Base-by-base conservation (phyloP, 2,797 vertebrate genomes). In the Nothura maculosa region DNA sequence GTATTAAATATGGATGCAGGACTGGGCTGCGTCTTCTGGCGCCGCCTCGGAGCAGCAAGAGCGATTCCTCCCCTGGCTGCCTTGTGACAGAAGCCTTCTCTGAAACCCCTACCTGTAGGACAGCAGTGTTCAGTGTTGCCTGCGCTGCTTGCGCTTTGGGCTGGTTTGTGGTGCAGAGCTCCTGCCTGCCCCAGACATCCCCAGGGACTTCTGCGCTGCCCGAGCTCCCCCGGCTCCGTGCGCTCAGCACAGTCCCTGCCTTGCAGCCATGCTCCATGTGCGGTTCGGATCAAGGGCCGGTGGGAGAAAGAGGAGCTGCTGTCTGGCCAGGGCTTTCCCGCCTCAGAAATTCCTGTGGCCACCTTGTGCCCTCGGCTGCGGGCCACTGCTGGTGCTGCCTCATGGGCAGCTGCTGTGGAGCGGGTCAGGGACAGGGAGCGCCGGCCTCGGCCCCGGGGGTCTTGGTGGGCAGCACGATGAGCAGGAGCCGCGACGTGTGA, bases 131-230 rank as follows among this genome's bases (percentile, higher is more conserved):
- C 81, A 84, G 6, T n/a, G 67, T 82, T 66, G 66, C 14, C 64
- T 82, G 32, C 55, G 12, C 58, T 87, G 78, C 69, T 48, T 63
- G 42, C 20, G 4, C 80, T 47, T 61, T 28, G 30, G 90, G 72
- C 72, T 85, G 72, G 84, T 87, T 70, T 87, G 52, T 47, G 60
- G 47, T 84, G 42, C 22, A 54, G 61, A 17, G 14, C 25, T 48
- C 21, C 4, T 12, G 30, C 85, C 50, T 81, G 16, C 10, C 5
- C 2, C n/a, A 4, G 25, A 47, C 66, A 42, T 38, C 42, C 81
- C 27, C 43, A 36, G 28, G 36, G 47, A 54, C 45, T 57, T 50
- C 42, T 82, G 62, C 0, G 7, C 50, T 85, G 67, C 52, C 22
- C 27, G 25, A 55, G 30, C 15, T 10, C 16, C 25, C 20, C 22